Conservation (phyloP, 2,888 invertebrate species). For the Hanleya hanleyi region DNA sequence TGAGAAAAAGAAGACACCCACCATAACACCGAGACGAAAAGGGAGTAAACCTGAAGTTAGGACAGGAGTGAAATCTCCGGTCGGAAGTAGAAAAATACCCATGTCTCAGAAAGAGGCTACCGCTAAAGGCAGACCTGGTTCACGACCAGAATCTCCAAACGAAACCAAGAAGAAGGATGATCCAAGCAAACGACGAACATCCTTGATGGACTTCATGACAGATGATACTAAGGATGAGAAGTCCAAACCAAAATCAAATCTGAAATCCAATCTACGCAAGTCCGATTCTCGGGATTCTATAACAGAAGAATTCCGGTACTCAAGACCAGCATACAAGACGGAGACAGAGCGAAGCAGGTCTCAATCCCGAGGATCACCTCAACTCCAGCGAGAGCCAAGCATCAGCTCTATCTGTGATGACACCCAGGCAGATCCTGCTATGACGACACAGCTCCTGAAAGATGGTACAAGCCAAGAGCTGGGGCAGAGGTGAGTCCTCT, state of each 20-base stretch:
- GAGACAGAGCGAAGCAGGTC: neutral
- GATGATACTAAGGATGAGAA: constrained; percentile 24
- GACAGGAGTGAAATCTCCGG: neutral
- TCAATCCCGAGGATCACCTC: neutral
- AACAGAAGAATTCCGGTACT: neutral
- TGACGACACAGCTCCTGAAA: neutral
- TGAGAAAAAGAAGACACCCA: neutral
- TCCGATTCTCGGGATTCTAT: neutral
- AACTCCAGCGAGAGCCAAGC: neutral
- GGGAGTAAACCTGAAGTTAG: neutral
- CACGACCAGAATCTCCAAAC: neutral
- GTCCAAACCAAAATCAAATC: constrained; percentile 4
- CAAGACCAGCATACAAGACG: neutral
- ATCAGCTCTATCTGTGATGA: neutral
- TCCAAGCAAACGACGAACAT: constrained; percentile 8
- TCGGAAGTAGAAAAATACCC: neutral
- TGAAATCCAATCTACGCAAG: neutral
- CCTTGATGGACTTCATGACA: constrained; percentile 44
- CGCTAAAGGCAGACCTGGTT: neutral
- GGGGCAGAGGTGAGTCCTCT: no score
- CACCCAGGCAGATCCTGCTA: neutral
- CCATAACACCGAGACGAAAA: neutral
- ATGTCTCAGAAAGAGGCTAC: neutral
- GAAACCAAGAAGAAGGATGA: neutral
- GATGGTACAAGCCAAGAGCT: no score